Evolutionary conservation across 1,140 invertebrate genomes (phyloP), one percentile per base, ranked within the genome.

Genomic region (Caenorhabditis brenneri): DNA sequence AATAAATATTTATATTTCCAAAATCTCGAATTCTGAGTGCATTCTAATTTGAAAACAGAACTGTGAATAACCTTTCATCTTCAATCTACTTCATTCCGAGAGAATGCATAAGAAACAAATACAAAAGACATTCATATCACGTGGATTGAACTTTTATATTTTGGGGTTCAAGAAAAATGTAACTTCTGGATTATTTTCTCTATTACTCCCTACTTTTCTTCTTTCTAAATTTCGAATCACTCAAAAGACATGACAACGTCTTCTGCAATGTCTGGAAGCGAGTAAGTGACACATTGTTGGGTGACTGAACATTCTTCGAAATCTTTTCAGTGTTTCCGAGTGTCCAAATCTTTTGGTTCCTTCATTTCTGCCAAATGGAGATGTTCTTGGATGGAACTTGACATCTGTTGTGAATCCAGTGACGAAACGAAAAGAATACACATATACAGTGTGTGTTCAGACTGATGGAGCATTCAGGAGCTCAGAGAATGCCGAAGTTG

Each of bases 1-100:
- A 74, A 74, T 74, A 74, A 74, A 74, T 74, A 74, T 74, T 74
- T 74, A 42, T 42, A 12, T 42, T 19, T 74, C 33, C 29, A 65
- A 19, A 5, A 6, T 42, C 39, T 42, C 12, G 39, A 6, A 6
- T 42, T 6, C 12, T 42, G 39, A 42, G 39, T 6, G 39, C 5
- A 42, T 6, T 42, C 39, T 42, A 12, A 6, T 42, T 6, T 42
- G 5, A 42, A 42, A 42, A 42, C 39, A 42, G 12, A 42, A 42
- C 12, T 42, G 5, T 6, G 39, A 42, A 42, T 42, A n/a, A n/a
- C n/a, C n/a, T n/a, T n/a, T n/a, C n/a, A n/a, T n/a, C n/a, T n/a
- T n/a, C n/a, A n/a, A n/a, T n/a, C n/a, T n/a, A n/a, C n/a, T n/a
- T n/a, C n/a, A n/a, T n/a, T n/a, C n/a, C n/a, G n/a, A n/a, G n/a